Base-by-base conservation (phyloP, 2,888 invertebrate genomes). In the Adela reaumurella region DNA sequence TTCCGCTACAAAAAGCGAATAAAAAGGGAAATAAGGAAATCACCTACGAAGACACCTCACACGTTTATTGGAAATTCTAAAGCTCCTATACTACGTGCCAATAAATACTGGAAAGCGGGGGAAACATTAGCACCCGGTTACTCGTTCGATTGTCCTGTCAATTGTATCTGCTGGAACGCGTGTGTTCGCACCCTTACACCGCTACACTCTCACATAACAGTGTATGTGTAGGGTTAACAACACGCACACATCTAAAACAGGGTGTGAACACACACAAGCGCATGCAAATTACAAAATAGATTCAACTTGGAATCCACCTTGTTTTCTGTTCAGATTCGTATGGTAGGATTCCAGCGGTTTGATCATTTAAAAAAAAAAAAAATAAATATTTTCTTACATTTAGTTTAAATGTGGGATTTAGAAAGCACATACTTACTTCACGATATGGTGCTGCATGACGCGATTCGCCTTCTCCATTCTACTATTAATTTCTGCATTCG, bases 51-150 rank as follows among this genome's bases (percentile, higher is more conserved):
- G 45, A 54, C 46, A 35, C 41, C 59, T 61, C 62, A 63, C 67
- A 70, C 69, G 71, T 70, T 74, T 77, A 76, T 77, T 77, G 76
- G 76, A 77, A 74, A 76, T 76, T 74, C 74, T 73, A 65, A 67
- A 70, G 67, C 70, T 68, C 69, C 64, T 62, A 65, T 72, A 72
- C n/a, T n/a, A n/a, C 77, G 76, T 77, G 77, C 73, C 77, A 74
- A 78, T 77, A 77, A 74, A 74, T 74, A 74, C 65, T 62, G 52
- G 35, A 35, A 35, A 11, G 11, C 35, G 35, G 35, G 35, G 35
- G 24, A 8, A 8, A 14, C n/a, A 35, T 35, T 35, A 35, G 35
- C 35, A 14, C 35, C 8, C 11, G 35, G 35, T 14, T 24, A 24
- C 24, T 4, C 5, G 24, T 8, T 24, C 35, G 35, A 35, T 24